phyloP scores from a whole-genome alignment of 2,113 vertebrate species.

The Verasper variegatus region DNA sequence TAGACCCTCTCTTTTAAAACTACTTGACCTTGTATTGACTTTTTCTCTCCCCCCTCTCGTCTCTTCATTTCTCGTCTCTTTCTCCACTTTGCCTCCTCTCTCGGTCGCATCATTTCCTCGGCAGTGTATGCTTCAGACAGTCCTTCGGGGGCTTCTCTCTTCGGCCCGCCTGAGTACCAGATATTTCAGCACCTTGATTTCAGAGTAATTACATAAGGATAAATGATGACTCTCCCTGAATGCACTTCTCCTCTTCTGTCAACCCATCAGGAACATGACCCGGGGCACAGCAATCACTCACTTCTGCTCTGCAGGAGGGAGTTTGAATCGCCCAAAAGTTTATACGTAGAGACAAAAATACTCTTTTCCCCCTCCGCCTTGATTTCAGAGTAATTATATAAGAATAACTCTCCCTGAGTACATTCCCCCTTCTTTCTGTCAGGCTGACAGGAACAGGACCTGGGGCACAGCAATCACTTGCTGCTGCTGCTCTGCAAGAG shows the following conservation, averaged over 20 bases:
- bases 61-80: constrained; percentile 42
- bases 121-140: constrained; percentile 50
- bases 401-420: constrained; percentile 57
- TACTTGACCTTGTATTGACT: constrained; percentile 65
- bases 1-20: constrained; percentile 60
- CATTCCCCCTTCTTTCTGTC: constrained; percentile 27
- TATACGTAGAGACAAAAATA: constrained; percentile 43
- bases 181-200: constrained; percentile 75
- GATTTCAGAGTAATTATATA: constrained; percentile 66
- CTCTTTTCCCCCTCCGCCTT: constrained; percentile 18
- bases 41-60: constrained; percentile 30
- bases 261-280: constrained; percentile 64
- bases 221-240: constrained; percentile 72
- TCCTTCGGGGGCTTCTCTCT: constrained; percentile 60
- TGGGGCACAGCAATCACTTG: constrained; percentile 43
- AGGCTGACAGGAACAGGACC: constrained; percentile 51
- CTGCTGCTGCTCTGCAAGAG: constrained; percentile 32
- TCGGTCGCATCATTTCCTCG: constrained; percentile 41
- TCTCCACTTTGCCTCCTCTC: constrained; percentile 25
- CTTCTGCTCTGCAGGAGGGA: constrained; percentile 44
- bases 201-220: constrained; percentile 73
- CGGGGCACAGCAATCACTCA: constrained; percentile 67
- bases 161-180: constrained; percentile 51
- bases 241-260: constrained; percentile 54
- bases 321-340: constrained; percentile 56